A percentile compares a stretch with the other conserved stretches of the same genome.
phyloP scores from a whole-genome alignment of 2,888 invertebrate genomes.

The Hyposoter didymator region DNA sequence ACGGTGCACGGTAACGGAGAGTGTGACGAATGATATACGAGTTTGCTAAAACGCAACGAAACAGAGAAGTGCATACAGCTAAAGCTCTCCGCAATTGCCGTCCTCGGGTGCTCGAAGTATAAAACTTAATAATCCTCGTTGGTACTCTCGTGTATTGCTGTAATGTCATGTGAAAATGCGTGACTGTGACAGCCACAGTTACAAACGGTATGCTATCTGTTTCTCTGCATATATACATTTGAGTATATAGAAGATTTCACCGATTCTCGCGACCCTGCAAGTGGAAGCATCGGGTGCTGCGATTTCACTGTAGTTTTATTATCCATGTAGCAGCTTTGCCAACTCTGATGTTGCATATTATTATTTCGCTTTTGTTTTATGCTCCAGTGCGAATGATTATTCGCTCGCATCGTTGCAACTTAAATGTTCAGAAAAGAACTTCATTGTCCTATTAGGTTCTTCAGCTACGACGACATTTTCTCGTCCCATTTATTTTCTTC shows the following conservation, averaged over 20 bases:
- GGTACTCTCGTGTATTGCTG: constrained; percentile 38
- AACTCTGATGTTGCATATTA: background rate
- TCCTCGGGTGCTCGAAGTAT: constrained; percentile 33
- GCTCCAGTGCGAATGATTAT: background rate
- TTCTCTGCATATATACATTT: background rate
- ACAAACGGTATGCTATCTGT: constrained; percentile 17
- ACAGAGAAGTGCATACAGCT: constrained; percentile 4
- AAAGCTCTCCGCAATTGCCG: constrained; percentile 42
- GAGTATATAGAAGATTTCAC: background rate
- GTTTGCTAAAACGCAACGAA: constrained; percentile 52
- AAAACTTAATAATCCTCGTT: constrained; percentile 47
- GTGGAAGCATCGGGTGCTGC: background rate
- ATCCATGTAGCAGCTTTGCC: background rate
- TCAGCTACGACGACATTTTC: background rate
- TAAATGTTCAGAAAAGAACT: background rate
- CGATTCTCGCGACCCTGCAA: background rate
- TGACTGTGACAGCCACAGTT: constrained; percentile 53
- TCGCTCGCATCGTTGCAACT: background rate
- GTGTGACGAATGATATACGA: constrained; percentile 55
- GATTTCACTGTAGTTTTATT: background rate
- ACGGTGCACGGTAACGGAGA: constrained; percentile 9
- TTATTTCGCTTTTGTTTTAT: background rate
- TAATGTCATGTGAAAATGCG: constrained; percentile 54
- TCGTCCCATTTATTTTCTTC: background rate
- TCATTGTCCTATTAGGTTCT: background rate